Percentiles rank a stretch among this genome's conserved stretches.
Conservation (phyloP, 2,888 invertebrate genomes). For the Hirtodrosophila histrioides region DNA sequence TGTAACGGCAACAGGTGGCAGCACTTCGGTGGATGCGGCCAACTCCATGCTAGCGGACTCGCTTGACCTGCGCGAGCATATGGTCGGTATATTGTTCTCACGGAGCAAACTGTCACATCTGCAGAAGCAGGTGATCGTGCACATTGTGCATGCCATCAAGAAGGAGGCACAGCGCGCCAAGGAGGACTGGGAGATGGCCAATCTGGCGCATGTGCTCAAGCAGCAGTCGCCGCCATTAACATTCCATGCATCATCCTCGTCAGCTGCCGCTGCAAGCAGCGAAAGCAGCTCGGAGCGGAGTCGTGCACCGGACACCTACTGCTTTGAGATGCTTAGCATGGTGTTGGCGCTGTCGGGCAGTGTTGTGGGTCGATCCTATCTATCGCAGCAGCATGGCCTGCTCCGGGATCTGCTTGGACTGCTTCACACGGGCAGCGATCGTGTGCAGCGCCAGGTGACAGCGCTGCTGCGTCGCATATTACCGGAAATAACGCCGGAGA, state of each 20-base stretch:
- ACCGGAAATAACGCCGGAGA: constrained; percentile 94
- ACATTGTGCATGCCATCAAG: constrained; percentile 95
- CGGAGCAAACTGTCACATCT: constrained; percentile 96
- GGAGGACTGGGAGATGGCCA: constrained; percentile 94
- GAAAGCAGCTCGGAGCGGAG: constrained; percentile 80
- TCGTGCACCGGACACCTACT: constrained; percentile 91
- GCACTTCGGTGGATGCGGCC: constrained; percentile 19
- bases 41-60: constrained; percentile 84
- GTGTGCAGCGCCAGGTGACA: constrained; percentile 96
- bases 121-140: constrained; percentile 96
- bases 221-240: constrained; percentile 64
- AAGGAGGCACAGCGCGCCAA: constrained; percentile 94
- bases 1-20: constrained; percentile 26
- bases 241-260: constrained; percentile 4
- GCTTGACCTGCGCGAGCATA: constrained; percentile 94
- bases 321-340: constrained; percentile 98
- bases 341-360: constrained; percentile 96
- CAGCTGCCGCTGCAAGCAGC: constrained; percentile 49
- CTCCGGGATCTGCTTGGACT: constrained; percentile 93
- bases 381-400: constrained; percentile 94
- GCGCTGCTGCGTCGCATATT: constrained; percentile 93
- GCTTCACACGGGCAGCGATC: constrained; percentile 96
- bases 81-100: constrained; percentile 98
- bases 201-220: constrained; percentile 77
- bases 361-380: constrained; percentile 93